Conservation (phyloP, 2,797 vertebrate genomes). For the Hippocampus kuda region DNA sequence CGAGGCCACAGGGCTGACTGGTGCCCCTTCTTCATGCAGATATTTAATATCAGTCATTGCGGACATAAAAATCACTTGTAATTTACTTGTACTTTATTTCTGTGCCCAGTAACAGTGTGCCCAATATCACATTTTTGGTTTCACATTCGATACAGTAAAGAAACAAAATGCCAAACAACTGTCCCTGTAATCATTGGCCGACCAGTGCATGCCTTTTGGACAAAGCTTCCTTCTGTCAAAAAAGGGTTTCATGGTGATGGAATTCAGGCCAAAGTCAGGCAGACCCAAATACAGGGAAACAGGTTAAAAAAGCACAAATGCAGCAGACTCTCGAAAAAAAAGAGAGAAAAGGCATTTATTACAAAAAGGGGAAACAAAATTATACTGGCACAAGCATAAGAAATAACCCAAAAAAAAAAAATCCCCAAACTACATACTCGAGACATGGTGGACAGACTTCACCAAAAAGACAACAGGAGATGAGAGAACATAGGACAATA, state of each 20-base stretch:
- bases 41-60: slow-evolving; percentile 36
- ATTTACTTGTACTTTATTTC: no score
- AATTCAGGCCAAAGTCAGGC: neutral
- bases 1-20: slow-evolving; percentile 34
- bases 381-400: neutral
- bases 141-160: no score
- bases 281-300: neutral
- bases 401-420: neutral
- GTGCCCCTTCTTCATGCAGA: slow-evolving; percentile 27
- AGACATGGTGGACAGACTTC: neutral
- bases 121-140: neutral
- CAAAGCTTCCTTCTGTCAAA: no score
- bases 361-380: no score
- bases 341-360: no score
- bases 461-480: neutral
- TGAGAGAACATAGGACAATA: neutral
- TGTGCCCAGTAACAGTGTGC: no score
- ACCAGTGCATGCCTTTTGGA: no score
- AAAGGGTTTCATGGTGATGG: neutral
- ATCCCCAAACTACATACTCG: neutral
- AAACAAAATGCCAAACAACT: no score
- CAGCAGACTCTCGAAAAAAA: no score
- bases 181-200: no score
- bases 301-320: neutral
- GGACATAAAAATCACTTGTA: slow-evolving; percentile 34